phyloP scores from a whole-genome alignment of 2,888 invertebrate genomes.

The Anthophora plumipes region DNA sequence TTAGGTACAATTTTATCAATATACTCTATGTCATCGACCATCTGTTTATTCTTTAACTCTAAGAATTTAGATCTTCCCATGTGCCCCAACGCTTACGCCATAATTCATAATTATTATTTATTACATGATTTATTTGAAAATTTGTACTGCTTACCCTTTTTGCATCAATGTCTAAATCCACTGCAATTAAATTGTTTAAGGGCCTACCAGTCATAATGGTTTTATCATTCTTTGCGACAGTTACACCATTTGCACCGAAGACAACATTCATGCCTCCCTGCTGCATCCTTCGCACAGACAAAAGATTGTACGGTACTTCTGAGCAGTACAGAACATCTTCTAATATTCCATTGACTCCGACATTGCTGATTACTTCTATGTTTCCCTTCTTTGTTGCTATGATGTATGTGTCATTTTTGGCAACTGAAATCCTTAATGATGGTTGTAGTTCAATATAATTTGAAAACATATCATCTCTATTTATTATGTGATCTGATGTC shows the following conservation, averaged over 20 bases:
- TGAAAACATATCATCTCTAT: not conserved
- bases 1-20: not conserved
- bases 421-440: not conserved
- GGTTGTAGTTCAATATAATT: not conserved
- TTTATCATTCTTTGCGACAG: not conserved
- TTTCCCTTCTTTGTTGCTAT: not conserved
- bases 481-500: not conserved
- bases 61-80: not conserved
- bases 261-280: not conserved
- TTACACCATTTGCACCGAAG: not conserved
- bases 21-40: not conserved
- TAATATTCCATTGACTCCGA: not conserved
- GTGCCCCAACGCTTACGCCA: not conserved
- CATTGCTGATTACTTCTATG: not conserved
- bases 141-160: not conserved
- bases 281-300: not conserved
- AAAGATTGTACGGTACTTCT: not conserved
- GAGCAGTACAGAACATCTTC: not conserved
- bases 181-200: not conserved
- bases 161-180: not conserved
- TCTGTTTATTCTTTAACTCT: not conserved
- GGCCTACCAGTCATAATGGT: not conserved
- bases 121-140: not conserved
- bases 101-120: conserved; percentile 1
- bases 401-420: not conserved